phyloP scores from a whole-genome alignment of 2,113 vertebrate genomes.

The Malaclemys terrapin region DNA sequence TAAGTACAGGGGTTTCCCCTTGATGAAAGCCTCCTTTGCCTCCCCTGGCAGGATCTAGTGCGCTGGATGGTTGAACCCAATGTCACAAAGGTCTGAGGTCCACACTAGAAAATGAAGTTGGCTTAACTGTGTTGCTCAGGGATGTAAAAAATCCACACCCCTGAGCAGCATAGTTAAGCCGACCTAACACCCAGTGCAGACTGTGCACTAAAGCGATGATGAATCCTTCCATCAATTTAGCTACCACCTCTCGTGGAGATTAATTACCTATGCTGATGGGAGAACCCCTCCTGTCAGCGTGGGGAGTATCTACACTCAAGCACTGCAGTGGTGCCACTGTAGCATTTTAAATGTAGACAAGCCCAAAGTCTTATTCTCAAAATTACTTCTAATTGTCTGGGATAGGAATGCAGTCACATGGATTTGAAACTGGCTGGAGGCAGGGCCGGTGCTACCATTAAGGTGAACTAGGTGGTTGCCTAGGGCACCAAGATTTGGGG shows the following conservation, averaged over 20 bases:
- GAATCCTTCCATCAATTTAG: not conserved
- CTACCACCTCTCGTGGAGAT: not conserved
- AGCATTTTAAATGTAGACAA: not conserved
- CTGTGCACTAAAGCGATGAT: not conserved
- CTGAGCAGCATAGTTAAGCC: not conserved
- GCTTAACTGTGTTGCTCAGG: not conserved
- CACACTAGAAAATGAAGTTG: not conserved
- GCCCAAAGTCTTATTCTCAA: not conserved
- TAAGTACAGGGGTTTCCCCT: not conserved
- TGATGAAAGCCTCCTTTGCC: not conserved
- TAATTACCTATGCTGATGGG: not conserved
- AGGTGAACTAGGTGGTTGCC: too few species aligned
- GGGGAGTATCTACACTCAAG: not conserved
- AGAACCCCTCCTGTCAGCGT: not conserved
- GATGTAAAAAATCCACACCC: not conserved
- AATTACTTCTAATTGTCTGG: not conserved
- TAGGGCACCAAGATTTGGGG: too few species aligned
- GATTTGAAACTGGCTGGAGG: not conserved
- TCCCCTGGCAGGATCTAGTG: too few species aligned
- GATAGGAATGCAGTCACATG: not conserved
- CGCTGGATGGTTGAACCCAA: not conserved
- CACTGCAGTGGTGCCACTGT: not conserved
- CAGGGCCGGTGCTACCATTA: too few species aligned
- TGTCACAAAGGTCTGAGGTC: not conserved
- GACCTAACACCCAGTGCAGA: not conserved